phyloP scores from a whole-genome alignment of 2,797 vertebrate genomes.

The Cynopterus sphinx region DNA sequence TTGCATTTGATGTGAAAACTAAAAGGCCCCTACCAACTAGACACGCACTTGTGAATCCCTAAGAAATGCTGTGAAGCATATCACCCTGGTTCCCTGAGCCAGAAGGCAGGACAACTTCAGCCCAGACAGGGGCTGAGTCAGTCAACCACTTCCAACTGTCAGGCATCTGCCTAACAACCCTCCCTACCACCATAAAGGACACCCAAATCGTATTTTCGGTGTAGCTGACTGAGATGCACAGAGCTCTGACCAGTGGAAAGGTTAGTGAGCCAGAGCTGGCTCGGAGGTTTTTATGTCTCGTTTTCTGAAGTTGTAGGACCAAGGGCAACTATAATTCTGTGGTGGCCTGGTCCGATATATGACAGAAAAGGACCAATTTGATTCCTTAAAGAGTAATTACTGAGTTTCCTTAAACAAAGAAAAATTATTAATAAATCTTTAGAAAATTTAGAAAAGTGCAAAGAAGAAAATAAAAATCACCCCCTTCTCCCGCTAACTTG shows the following conservation, averaged over 20 bases:
- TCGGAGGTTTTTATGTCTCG: neutral
- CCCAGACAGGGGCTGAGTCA: neutral
- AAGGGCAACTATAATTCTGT: neutral
- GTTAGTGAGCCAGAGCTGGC: neutral
- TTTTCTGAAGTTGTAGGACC: neutral
- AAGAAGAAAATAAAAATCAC: neutral
- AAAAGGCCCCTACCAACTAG: neutral
- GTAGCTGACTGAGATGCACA: neutral
- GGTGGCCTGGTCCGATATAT: neutral
- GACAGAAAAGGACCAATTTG: neutral
- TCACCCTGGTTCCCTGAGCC: neutral
- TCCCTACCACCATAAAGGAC: neutral
- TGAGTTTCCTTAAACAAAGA: neutral
- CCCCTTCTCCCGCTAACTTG: neutral
- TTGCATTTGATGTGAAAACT: neutral
- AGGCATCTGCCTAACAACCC: neutral
- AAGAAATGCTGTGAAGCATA: neutral
- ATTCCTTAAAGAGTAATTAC: neutral
- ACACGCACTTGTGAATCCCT: neutral
- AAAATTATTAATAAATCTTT: neutral
- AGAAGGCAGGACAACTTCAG: neutral
- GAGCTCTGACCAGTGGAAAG: neutral
- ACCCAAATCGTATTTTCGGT: neutral
- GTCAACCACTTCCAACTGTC: neutral
- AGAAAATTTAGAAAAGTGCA: conserved; percentile 23